Evolutionary conservation across 2,888 invertebrate genomes (phyloP), one percentile per base, ranked within the genome.

Genomic region (Caenorhabditis imperialis): DNA sequence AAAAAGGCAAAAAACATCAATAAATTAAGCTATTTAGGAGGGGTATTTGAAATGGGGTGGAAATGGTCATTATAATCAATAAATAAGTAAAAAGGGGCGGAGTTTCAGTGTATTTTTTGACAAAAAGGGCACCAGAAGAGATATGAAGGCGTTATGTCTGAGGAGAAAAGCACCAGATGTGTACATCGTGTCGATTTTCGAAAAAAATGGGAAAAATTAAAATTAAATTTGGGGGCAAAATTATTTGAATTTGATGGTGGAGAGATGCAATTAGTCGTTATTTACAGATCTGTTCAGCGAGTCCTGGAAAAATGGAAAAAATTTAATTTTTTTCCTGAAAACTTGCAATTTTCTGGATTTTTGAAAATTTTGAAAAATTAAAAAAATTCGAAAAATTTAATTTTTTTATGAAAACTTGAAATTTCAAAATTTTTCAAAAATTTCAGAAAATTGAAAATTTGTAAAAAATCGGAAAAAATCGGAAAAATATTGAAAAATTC

Each of bases 221-320:
- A 44, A 44, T 22, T 44, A 6, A 23, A 27, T 27, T 14, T 4
- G 5, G 47, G 23, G 12, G n/a, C n/a, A n/a, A n/a, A n/a, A n/a
- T n/a, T n/a, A n/a, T n/a, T n/a, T n/a, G n/a, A n/a, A n/a, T n/a
- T n/a, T n/a, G n/a, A n/a, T n/a, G n/a, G n/a, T n/a, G 27, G 14
- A 25, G 57, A 51, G 67, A 51, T 51, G 54, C 55, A 53, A 7
- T 61, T 70, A 74, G 47, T 74, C 74, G 37, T 67, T 74, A 74
- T 74, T 74, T 67, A 74, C 67, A 74, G 74, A 74, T 67, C 74
- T 50, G 42, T 67, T 74, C 44, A 74, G 55, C 38, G 74, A 74
- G 51, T 74, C 74, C 72, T 71, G 71, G 45, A 71, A 18, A n/a
- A n/a, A n/a, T n/a, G n/a, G n/a, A n/a, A n/a, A n/a, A n/a, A n/a